phyloP scores from a whole-genome alignment of 1,140 invertebrate genomes.

The Chelonus insularis region DNA sequence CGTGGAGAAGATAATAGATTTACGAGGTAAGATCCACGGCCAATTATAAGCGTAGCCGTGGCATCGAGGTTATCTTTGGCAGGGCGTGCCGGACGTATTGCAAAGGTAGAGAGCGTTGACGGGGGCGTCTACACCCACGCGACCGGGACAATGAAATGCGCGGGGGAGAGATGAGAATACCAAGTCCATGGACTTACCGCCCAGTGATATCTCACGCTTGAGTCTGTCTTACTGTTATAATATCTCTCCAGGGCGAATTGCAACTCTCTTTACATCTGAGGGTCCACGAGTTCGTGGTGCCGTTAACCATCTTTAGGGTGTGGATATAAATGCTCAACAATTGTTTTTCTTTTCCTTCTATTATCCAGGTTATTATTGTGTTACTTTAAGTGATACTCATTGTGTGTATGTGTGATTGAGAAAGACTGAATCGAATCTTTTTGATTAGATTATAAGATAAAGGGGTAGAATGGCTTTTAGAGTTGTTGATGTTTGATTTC shows the following conservation, averaged over 20 bases:
- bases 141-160: constrained; percentile 49
- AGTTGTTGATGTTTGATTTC: no score
- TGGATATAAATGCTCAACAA: constrained; percentile 18
- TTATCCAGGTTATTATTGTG: not conserved
- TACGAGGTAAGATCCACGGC: constrained; percentile 20
- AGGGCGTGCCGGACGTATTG: constrained; percentile 21
- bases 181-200: constrained; percentile 29
- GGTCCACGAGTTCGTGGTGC: constrained; percentile 5
- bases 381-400: constrained; percentile 1
- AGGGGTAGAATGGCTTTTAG: no score
- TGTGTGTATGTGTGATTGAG: not conserved
- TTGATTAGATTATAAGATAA: no score
- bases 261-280: not conserved
- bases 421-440: no score
- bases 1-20: constrained; percentile 16
- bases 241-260: constrained; percentile 4
- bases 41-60: constrained; percentile 18
- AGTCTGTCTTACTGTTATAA: constrained; percentile 22
- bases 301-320: constrained; percentile 22
- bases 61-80: constrained; percentile 22
- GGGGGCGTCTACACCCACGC: constrained; percentile 56
- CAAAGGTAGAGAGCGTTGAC: constrained; percentile 38
- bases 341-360: not conserved
- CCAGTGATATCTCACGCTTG: constrained; percentile 35
- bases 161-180: constrained; percentile 33